Base-by-base conservation (phyloP, 1,140 invertebrate genomes). In the Anoplophora glabripennis region DNA sequence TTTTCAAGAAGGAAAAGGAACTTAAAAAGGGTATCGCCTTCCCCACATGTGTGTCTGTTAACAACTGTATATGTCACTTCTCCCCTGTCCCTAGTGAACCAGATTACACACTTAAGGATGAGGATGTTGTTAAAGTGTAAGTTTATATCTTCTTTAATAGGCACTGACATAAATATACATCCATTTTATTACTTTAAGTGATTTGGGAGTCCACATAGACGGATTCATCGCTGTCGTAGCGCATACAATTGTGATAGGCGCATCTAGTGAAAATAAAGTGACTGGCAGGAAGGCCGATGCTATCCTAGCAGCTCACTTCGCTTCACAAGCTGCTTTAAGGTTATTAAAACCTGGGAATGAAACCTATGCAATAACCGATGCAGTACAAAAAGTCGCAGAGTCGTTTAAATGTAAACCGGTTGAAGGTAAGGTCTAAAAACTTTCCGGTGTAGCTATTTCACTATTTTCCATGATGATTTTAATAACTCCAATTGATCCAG, bases 1-100 rank as follows among this genome's bases (percentile, higher is more conserved):
- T 97, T 54, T 99, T 97, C 78, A 99, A 98, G 80, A 98, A 97
- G 74, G 94, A 99, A 73, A 99, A 99, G 76, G 94, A 98, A 64
- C 81, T 98, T 64, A 97, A 96, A 74, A 99, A 99, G 79, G 94
- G 94, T 73, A 96, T 99, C 73, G 96, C 97, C 37, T 99, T 99
- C 78, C 98, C 98, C 37, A 98, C 96, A 35, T 99, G 96, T 81
- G 85, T 99, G 58, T 99, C 96, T 17, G 89, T 99, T 8, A 99
- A 99, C 78, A 99, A 99, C 78, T 98, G 95, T 80, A 96, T 99
- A 75, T 99, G 97, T 76, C 97, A 99, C 75, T 99, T 91, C 77
- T 98, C 96, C 42, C 98, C 98, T 12, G 85, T 98, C 48, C 88
- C 88, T 61, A 94, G 89, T 79, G 97, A 99, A 79, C 80, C 88